Evolutionary conservation across 2,797 vertebrate genomes (phyloP).

Genomic region (Poeciliopsis infans): DNA sequence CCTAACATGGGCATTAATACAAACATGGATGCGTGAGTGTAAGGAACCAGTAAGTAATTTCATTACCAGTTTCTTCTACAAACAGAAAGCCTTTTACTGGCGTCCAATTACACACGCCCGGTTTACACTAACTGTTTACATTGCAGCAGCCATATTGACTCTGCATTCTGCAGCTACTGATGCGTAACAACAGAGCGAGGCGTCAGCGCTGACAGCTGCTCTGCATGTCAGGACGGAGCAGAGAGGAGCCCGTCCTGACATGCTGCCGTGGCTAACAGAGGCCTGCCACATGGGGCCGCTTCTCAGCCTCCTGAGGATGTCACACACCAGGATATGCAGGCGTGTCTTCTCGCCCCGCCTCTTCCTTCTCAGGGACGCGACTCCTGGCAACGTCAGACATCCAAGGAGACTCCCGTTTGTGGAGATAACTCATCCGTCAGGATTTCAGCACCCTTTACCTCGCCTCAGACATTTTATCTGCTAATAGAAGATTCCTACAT

Average conservation of each 20-base stretch:
- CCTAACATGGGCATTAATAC: neutral
- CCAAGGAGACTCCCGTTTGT: conserved; percentile 16
- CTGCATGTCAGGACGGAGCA: neutral
- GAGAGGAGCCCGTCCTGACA: conserved; percentile 15
- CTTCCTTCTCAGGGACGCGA: neutral
- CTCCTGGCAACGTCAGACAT: neutral
- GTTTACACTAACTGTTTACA: neutral
- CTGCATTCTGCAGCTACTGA: conserved; percentile 12
- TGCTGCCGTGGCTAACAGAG: conserved; percentile 21
- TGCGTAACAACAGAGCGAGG: neutral
- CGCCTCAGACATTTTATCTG: neutral
- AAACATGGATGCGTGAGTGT: neutral
- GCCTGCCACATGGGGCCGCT: conserved; percentile 21
- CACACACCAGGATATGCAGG: conserved; percentile 23
- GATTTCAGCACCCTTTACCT: neutral
- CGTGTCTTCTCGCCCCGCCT: neutral
- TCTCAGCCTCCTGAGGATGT: conserved; percentile 32
- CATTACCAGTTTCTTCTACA: neutral
- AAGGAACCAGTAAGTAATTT: neutral
- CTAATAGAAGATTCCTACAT: neutral
- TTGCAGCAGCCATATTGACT: conserved; percentile 33
- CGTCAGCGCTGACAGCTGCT: conserved; percentile 41
- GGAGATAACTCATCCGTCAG: conserved; percentile 3
- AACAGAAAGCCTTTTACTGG: neutral
- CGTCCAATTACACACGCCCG: neutral